Percentiles rank a stretch among this genome's conserved stretches.
Evolutionary conservation across 1,140 invertebrate species (phyloP).

Genomic region (Olivierus martensii): DNA sequence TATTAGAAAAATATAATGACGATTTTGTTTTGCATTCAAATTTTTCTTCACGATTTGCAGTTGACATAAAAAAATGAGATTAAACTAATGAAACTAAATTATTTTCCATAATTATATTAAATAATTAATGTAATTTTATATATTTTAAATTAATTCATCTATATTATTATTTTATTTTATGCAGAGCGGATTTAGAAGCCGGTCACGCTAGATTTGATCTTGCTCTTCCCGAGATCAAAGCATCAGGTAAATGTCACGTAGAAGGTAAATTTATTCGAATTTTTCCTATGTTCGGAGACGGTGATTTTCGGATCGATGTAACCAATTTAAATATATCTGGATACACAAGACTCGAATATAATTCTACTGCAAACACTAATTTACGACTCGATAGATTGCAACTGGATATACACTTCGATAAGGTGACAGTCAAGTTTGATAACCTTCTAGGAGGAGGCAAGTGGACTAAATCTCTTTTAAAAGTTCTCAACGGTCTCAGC

Average conservation of each 20-base stretch:
- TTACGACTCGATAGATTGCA: conserved; percentile 4
- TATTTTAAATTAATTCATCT: no score
- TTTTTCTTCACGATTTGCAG: no score
- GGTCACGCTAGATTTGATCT: conserved; percentile 9
- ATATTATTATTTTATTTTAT: no score
- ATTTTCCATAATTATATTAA: no score
- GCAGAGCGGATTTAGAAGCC: conserved; percentile 7
- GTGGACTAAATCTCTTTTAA: neutral
- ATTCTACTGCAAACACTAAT: neutral
- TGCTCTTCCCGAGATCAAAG: conserved; percentile 1
- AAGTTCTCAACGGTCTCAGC: neutral
- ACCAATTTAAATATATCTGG: neutral
- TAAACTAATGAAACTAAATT: no score
- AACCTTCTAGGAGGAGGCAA: conserved; percentile 4
- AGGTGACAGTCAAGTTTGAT: conserved; percentile 3
- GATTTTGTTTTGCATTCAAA: no score
- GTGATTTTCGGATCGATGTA: conserved; percentile 2
- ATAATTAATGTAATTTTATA: no score
- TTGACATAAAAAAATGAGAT: no score
- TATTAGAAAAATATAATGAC: no score
- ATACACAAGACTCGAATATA: neutral
- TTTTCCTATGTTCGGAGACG: conserved; percentile 7
- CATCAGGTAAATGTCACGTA: conserved; percentile 5
- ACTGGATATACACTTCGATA: neutral
- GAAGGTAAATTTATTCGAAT: conserved; percentile 8